These are phyloP conservation scores for Timema cristinae DNA, from an alignment of 2,888 invertebrate species.

Conservation along the genomic window DNA sequence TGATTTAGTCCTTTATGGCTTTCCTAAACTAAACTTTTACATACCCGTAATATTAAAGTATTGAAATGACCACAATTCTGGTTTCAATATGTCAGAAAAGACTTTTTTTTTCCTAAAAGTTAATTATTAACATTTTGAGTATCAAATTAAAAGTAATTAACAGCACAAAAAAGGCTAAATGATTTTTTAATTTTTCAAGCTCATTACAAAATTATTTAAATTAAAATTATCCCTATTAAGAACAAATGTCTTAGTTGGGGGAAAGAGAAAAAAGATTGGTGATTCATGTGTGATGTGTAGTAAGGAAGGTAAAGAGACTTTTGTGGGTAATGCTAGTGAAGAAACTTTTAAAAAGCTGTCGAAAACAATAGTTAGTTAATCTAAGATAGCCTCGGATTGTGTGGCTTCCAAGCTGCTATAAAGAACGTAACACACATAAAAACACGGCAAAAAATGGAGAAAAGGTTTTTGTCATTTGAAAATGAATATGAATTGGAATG, in stretches of 20 bases:
- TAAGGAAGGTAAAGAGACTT: not conserved
- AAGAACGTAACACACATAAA: not conserved
- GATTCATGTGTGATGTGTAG: not conserved
- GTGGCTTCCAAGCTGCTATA: constrained; percentile 6
- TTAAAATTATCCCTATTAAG: not conserved
- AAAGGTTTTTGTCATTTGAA: not conserved
- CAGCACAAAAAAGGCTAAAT: no score
- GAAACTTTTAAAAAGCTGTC: not conserved
- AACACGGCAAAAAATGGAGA: not conserved
- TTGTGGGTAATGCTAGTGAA: not conserved
- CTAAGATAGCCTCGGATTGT: not conserved
- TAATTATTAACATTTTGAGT: no score
- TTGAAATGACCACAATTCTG: no score
- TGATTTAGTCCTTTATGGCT: no score
- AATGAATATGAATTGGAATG: not conserved
- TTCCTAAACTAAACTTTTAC: no score
- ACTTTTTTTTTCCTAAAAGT: no score
- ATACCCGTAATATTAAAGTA: no score
- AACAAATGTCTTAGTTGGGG: not conserved
- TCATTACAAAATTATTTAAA: not conserved
- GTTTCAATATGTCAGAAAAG: no score
- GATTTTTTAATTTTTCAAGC: no score
- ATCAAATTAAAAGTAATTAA: no score
- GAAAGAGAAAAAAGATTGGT: not conserved
- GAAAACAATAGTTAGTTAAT: not conserved